Evolutionary conservation across 2,888 invertebrate species (phyloP).

Genomic region (Zhuqinia jingwanae): DNA sequence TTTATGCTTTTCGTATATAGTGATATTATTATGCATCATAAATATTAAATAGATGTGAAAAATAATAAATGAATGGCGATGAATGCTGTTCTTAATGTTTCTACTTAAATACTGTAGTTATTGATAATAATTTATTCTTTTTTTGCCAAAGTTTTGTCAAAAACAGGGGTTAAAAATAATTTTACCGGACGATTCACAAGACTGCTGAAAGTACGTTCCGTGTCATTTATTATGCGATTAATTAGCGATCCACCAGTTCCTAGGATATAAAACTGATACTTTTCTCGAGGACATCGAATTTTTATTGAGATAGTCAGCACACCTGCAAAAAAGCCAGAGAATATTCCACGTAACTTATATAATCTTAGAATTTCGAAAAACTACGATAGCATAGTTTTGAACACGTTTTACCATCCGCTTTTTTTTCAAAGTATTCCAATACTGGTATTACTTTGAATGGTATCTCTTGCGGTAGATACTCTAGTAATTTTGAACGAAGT

Average conservation of each 20-base stretch:
- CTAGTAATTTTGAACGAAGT: conserved; percentile 91
- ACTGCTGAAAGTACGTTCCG: conserved; percentile 85
- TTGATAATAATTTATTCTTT: background rate
- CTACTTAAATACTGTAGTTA: background rate
- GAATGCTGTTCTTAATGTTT: background rate
- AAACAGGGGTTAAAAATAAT: conserved; percentile 80
- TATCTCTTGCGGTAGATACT: conserved; percentile 91
- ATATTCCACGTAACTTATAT: too few species aligned
- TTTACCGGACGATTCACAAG: conserved; percentile 85
- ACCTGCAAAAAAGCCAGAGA: conserved; percentile 81
- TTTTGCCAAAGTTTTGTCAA: conserved; percentile 38
- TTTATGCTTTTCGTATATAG: too few species aligned
- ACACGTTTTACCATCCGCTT: conserved; percentile 56
- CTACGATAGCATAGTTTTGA: too few species aligned
- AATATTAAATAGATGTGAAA: too few species aligned
- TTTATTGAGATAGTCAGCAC: conserved; percentile 84
- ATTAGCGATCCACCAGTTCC: conserved; percentile 87
- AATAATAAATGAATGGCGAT: too few species aligned
- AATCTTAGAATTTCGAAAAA: too few species aligned
- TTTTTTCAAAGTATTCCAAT: conserved; percentile 84
- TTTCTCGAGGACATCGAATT: conserved; percentile 85
- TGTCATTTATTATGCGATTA: conserved; percentile 86
- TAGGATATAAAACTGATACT: conserved; percentile 86
- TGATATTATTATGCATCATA: too few species aligned
- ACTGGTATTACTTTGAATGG: conserved; percentile 88